Evolutionary conservation across 2,797 vertebrate genomes (phyloP), one percentile per base, ranked within the genome.

Genomic region (Phyllotis vaccarum): DNA sequence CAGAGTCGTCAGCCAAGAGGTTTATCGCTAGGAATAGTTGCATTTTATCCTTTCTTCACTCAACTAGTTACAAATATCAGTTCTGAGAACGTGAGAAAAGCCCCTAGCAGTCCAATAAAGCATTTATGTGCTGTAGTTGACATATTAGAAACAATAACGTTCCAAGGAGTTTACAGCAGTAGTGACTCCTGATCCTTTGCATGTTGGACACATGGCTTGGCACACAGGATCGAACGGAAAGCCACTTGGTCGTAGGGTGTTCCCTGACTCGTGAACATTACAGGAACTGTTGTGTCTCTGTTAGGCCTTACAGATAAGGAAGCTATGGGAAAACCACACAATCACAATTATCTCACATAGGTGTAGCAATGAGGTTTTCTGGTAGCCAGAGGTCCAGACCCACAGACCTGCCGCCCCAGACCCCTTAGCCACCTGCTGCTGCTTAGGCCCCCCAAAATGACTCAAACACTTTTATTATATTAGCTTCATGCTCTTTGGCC

Each of bases 91-190:
- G 58, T 89, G 49, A 72, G 17, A 78, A 92, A 83, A 88, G 34
- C 40, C 11, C 56, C 52, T 6, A 34, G 1, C 10, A 52, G 22
- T 40, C 54, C 74, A 52, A 27, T 56, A 22, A 70, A 72, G 81
- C 29, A 27, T 64, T 37, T 52, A n/a, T 31, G 19, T 52, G 12
- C 34, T 72, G 0, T 43, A n/a, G 4, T 60, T 62, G 82, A 68
- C 92, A 90, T 90, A 40, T 40, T 54, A 43, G 80, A 66, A 86
- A n/a, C 56, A 58, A 85, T 80, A 37, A n/a, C 11, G 75, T 56
- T 37, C 8, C 34, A n/a, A 0, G 68, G 34, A 27, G 37, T 87
- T 80, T 34, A 68, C 24, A 13, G 22, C 62, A n/a, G 8, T 19
- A 29, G 14, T 37, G 56, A 56, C 31, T 62, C 27, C 82, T 62